Evolutionary conservation across 1,140 invertebrate species (phyloP).

Genomic region (Drosophila tropicalis): DNA sequence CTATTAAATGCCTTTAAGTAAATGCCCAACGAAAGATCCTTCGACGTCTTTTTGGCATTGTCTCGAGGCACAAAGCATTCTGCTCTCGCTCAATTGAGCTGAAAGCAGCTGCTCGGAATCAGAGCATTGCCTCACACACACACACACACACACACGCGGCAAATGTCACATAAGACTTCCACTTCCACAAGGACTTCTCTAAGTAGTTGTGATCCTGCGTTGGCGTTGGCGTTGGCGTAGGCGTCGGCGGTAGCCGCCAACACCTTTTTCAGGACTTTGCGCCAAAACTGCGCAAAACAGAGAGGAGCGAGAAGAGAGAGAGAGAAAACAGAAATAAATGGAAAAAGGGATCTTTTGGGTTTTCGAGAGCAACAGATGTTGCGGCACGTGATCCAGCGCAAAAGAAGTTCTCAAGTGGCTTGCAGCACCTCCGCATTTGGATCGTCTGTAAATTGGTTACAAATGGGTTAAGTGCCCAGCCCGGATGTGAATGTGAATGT

Average conservation of each 20-base stretch:
- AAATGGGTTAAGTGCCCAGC: constrained; percentile 71
- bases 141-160: constrained; percentile 19
- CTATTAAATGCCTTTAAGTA: constrained; percentile 55
- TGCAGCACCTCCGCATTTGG: constrained; percentile 34
- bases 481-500: constrained; percentile 24
- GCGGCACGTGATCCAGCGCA: constrained; percentile 40
- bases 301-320: no score
- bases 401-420: constrained; percentile 45
- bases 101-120: constrained; percentile 41
- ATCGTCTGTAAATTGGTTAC: constrained; percentile 48
- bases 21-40: constrained; percentile 23
- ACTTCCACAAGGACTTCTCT: background rate
- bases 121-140: constrained; percentile 8
- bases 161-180: constrained; percentile 57
- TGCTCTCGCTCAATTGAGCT: constrained; percentile 49
- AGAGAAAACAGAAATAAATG: constrained; percentile 40
- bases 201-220: constrained; percentile 17
- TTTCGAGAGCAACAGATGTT: constrained; percentile 63
- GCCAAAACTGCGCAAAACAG: constrained; percentile 41
- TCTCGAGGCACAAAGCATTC: constrained; percentile 25
- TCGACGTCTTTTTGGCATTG: constrained; percentile 21
- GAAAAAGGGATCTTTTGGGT: constrained; percentile 47
- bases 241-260: constrained; percentile 31
- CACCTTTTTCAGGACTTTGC: constrained; percentile 45
- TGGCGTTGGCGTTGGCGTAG: constrained; percentile 3